Conservation (phyloP, 2,113 vertebrate genomes). For the Xiphophorus hellerii region DNA sequence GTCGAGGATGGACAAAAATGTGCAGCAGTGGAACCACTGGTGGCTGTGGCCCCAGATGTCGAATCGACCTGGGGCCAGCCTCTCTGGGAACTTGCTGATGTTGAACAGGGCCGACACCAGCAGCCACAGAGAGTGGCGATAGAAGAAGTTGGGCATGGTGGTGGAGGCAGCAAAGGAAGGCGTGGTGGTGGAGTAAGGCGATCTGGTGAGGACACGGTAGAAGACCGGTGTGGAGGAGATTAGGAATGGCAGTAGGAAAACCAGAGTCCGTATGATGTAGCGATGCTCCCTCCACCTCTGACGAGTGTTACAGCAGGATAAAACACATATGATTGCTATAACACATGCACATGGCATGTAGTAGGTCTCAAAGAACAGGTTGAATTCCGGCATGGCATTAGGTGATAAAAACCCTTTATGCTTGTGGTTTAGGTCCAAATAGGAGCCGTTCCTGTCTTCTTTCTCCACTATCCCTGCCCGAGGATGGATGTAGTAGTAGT, state of each 20-base stretch:
- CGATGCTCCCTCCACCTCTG: constrained; percentile 77
- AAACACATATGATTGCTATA: constrained; percentile 77
- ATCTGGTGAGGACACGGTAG: constrained; percentile 74
- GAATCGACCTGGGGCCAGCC: constrained; percentile 77
- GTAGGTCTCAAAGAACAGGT: constrained; percentile 70
- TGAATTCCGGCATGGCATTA: constrained; percentile 33
- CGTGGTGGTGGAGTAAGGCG: constrained; percentile 35
- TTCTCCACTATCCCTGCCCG: constrained; percentile 59
- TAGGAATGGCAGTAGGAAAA: constrained; percentile 81
- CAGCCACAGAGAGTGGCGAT: constrained; percentile 82
- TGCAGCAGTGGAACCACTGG: constrained; percentile 86
- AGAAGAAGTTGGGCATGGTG: constrained; percentile 72
- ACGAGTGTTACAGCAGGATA: constrained; percentile 82
- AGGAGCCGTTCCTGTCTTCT: constrained; percentile 35
- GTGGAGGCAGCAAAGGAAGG: constrained; percentile 52
- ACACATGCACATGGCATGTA: constrained; percentile 80
- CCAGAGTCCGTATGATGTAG: constrained; percentile 81
- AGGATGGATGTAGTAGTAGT: constrained; percentile 83
- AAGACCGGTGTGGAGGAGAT: constrained; percentile 79
- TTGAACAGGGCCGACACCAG: constrained; percentile 81
- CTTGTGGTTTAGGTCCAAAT: neutral
- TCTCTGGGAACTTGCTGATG: constrained; percentile 83
- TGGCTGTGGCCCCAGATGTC: constrained; percentile 87
- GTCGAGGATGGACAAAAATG: constrained; percentile 83
- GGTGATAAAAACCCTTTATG: neutral